These are phyloP conservation scores for Dreissena polymorpha DNA, from an alignment of 1,140 invertebrate species.

Conservation along the genomic window DNA sequence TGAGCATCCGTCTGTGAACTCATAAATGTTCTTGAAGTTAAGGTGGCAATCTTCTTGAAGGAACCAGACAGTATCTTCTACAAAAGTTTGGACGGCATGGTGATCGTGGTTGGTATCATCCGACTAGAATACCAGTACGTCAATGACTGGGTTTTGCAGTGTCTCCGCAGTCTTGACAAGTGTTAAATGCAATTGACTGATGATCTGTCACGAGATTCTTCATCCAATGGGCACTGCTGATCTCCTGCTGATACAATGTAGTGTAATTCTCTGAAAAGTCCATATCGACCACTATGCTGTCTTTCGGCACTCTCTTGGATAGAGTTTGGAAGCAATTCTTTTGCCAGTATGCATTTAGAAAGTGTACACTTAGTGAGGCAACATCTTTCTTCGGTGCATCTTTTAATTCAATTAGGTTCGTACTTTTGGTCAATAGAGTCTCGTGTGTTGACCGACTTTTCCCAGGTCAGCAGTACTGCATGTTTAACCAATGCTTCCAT, in stretches of 20 bases:
- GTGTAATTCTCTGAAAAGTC: conserved; percentile 51
- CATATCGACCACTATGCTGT: neutral
- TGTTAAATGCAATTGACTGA: conserved; percentile 25
- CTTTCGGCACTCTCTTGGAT: neutral
- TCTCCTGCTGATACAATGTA: conserved; percentile 32
- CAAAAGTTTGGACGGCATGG: conserved; percentile 42
- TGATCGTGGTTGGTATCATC: conserved; percentile 50
- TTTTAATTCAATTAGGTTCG: neutral
- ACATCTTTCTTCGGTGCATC: conserved; percentile 1
- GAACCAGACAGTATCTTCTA: neutral
- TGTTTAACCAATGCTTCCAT: neutral
- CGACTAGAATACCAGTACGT: conserved; percentile 31
- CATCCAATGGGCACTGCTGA: conserved; percentile 36
- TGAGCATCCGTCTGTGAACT: conserved; percentile 59
- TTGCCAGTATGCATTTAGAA: conserved; percentile 2
- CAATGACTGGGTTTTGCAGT: neutral
- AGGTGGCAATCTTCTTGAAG: conserved; percentile 28
- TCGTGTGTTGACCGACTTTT: neutral
- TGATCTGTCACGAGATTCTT: conserved; percentile 42
- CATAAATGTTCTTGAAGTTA: conserved; percentile 5
- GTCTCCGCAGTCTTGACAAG: neutral
- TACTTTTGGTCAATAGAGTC: neutral
- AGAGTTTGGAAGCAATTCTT: conserved; percentile 4
- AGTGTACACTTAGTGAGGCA: neutral
- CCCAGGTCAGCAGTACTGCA: neutral